phyloP scores from a whole-genome alignment of 2,113 vertebrate genomes.

The Bufo bufo region DNA sequence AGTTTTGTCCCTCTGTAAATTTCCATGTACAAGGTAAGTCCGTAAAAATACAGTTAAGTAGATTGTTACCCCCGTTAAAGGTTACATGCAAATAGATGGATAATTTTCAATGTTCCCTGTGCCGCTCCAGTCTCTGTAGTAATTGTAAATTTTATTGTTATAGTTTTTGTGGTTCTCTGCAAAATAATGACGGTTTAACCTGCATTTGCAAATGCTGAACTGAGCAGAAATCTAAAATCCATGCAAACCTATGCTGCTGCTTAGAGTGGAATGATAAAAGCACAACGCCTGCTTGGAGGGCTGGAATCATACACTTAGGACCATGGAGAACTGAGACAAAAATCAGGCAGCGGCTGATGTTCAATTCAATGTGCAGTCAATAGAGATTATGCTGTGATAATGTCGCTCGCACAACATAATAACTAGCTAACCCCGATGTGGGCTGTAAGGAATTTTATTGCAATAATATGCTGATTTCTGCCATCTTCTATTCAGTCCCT shows the following conservation, averaged over 20 bases:
- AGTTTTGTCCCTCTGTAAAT: background rate
- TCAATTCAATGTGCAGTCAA: slow-evolving; percentile 18
- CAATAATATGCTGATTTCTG: slow-evolving; percentile 19
- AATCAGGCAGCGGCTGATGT: slow-evolving; percentile 15
- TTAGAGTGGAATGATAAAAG: background rate
- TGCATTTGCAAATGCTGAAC: background rate
- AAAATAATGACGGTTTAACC: slow-evolving; percentile 12
- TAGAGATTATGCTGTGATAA: slow-evolving; percentile 6
- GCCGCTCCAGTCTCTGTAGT: background rate
- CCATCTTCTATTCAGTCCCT: slow-evolving; percentile 13
- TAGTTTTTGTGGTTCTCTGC: background rate
- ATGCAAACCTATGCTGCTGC: too few relatives aligned
- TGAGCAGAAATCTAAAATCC: background rate
- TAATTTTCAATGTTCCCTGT: background rate
- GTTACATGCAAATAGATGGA: background rate
- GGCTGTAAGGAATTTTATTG: slow-evolving; percentile 33
- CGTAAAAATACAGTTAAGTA: background rate
- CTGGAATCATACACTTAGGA: background rate
- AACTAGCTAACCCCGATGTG: slow-evolving; percentile 22
- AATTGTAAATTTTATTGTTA: slow-evolving; percentile 3
- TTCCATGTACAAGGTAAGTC: background rate
- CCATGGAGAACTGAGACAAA: background rate
- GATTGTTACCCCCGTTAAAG: slow-evolving; percentile 14
- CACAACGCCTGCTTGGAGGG: background rate
- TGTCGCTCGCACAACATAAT: background rate